These are phyloP conservation scores for Agonum fuliginosum DNA, from an alignment of 2,888 invertebrate species.

Conservation along the genomic window DNA sequence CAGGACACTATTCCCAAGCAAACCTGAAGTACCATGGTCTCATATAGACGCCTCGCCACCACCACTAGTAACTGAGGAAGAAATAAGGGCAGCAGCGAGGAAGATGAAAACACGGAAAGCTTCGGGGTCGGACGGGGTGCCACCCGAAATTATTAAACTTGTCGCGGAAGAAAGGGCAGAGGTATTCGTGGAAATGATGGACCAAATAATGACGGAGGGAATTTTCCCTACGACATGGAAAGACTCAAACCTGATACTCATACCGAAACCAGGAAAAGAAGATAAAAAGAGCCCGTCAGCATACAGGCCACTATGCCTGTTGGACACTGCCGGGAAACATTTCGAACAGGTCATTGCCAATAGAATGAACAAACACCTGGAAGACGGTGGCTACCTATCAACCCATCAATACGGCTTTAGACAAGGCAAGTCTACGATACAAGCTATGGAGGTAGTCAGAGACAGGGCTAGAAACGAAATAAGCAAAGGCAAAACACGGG, in stretches of 20 bases:
- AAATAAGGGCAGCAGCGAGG: too few species aligned
- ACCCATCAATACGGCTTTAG: background rate
- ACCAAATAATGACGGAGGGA: background rate
- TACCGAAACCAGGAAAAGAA: background rate
- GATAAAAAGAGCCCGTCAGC: background rate
- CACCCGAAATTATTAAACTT: too few species aligned
- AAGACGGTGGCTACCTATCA: background rate
- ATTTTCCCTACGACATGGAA: background rate
- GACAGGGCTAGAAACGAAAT: background rate
- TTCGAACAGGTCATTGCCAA: background rate
- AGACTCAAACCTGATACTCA: background rate
- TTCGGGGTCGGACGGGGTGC: too few species aligned
- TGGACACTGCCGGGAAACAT: background rate
- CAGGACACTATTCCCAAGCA: background rate
- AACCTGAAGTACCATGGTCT: background rate
- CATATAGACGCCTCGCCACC: too few species aligned
- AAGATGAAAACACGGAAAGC: too few species aligned
- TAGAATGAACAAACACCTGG: background rate
- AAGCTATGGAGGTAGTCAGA: background rate
- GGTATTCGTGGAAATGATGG: background rate
- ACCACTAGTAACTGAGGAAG: too few species aligned
- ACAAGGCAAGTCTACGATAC: background rate
- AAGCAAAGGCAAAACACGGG: background rate
- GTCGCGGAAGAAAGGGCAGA: background rate
- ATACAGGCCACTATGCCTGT: background rate